Conservation (phyloP, 2,113 vertebrate species). For the Smithornis capensis region DNA sequence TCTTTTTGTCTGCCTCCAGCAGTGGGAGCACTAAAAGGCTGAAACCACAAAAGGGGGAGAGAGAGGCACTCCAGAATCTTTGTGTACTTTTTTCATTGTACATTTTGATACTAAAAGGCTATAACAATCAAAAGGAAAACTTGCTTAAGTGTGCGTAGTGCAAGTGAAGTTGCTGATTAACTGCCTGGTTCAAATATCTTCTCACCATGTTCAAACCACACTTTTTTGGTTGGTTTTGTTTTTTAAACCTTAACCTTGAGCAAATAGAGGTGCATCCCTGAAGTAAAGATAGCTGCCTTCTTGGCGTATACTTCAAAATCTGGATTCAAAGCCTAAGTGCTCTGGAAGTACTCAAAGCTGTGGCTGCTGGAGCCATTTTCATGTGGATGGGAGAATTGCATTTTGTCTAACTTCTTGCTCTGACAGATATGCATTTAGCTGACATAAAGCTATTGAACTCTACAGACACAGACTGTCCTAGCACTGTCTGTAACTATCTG, state of each 20-base stretch:
- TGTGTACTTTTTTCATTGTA: neutral
- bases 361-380: neutral
- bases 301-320: neutral
- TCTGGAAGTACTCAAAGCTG: neutral
- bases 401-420: neutral
- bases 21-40: neutral
- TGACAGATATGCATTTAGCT: neutral
- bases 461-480: neutral
- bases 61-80: neutral
- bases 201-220: neutral
- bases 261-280: neutral
- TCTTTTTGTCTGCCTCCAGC: constrained; percentile 8
- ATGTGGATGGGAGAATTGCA: neutral
- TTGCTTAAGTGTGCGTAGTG: neutral
- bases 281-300: neutral
- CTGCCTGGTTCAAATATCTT: neutral
- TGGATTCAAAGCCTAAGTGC: neutral
- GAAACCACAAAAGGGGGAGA: neutral
- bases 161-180: neutral
- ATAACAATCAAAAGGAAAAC: neutral
- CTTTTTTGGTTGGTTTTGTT: neutral
- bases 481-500: neutral
- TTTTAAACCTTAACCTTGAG: neutral
- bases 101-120: neutral
- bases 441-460: neutral